phyloP scores from a whole-genome alignment of 2,113 vertebrate species.

The Xiphorhynchus elegans region DNA sequence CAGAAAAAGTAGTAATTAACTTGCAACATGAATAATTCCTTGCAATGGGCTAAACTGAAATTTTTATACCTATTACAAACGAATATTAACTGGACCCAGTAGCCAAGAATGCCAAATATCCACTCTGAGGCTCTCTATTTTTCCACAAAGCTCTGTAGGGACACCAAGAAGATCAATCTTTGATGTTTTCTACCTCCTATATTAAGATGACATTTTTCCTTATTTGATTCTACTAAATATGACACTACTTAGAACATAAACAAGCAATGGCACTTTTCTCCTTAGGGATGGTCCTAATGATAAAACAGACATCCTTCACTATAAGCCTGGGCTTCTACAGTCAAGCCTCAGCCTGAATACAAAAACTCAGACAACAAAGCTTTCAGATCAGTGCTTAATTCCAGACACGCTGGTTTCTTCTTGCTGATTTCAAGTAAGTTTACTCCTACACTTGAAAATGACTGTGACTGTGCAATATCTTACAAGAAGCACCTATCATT shows the following conservation, averaged over 20 bases:
- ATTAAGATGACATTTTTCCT: background rate
- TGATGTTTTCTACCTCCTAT: background rate
- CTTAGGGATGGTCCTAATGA: background rate
- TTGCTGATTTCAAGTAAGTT: background rate
- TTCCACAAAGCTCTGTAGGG: background rate
- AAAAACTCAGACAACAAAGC: background rate
- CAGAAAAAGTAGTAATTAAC: background rate
- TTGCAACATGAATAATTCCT: background rate
- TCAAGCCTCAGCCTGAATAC: background rate
- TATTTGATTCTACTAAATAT: conserved; percentile 22
- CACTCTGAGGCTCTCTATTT: background rate
- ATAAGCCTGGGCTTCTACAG: background rate
- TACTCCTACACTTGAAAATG: background rate
- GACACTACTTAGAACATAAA: background rate
- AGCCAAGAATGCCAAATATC: background rate
- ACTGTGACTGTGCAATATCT: background rate
- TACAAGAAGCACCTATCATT: background rate
- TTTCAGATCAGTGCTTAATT: background rate
- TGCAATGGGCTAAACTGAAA: background rate
- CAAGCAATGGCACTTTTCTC: background rate
- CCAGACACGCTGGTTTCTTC: background rate
- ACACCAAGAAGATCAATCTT: background rate
- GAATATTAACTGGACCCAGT: background rate
- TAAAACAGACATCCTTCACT: background rate
- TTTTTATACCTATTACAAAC: background rate